Conservation (phyloP, 1,140 invertebrate species). For the Lerema accius region DNA sequence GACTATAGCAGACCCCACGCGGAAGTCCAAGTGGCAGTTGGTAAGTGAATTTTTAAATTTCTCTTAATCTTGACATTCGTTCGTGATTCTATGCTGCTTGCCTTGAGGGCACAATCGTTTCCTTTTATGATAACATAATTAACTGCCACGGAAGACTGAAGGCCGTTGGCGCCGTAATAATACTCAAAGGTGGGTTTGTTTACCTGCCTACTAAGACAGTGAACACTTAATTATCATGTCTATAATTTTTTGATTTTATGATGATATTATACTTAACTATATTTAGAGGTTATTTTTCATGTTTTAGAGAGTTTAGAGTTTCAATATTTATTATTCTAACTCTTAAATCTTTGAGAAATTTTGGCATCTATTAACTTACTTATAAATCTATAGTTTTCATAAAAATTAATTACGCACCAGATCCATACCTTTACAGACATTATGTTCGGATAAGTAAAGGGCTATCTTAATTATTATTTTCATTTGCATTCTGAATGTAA, state of each 20-base stretch:
- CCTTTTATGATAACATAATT: slow-evolving; percentile 70
- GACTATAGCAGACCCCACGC: slow-evolving; percentile 90
- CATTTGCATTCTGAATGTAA: background rate
- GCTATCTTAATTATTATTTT: too few relatives aligned
- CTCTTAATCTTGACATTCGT: slow-evolving; percentile 37
- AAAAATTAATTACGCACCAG: too few relatives aligned
- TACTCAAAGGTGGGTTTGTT: slow-evolving; percentile 39
- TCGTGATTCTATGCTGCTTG: slow-evolving; percentile 40
- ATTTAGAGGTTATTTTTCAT: background rate
- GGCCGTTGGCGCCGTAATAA: slow-evolving; percentile 50
- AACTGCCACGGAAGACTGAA: slow-evolving; percentile 69
- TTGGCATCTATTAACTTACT: too few relatives aligned
- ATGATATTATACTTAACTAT: background rate
- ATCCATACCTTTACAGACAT: too few relatives aligned
- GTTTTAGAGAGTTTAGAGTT: too few relatives aligned
- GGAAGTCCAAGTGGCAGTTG: slow-evolving; percentile 95
- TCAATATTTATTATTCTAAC: too few relatives aligned
- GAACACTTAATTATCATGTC: slow-evolving; percentile 2
- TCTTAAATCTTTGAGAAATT: too few relatives aligned
- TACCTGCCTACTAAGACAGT: slow-evolving; percentile 24
- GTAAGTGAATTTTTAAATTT: slow-evolving; percentile 79
- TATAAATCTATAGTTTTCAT: too few relatives aligned
- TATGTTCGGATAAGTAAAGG: too few relatives aligned
- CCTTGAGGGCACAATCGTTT: slow-evolving; percentile 60
- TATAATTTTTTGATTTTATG: background rate